phyloP scores from a whole-genome alignment of 2,113 vertebrate genomes.

The Opisthocomus hoazin region DNA sequence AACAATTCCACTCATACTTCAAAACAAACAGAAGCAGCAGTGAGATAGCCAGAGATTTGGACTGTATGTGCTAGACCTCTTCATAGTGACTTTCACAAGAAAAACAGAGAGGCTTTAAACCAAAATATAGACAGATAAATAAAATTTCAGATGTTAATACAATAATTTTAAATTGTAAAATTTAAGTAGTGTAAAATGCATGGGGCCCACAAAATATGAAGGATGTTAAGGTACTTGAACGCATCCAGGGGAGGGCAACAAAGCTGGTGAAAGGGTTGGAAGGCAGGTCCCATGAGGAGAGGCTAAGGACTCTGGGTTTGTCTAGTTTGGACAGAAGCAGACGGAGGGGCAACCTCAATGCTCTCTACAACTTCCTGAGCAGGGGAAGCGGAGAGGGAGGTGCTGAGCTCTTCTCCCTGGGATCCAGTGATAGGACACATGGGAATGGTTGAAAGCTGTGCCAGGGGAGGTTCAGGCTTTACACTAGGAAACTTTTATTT shows the following conservation, averaged over 20 bases:
- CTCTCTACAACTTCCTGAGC: not conserved
- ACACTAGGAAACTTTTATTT: not conserved
- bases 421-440: fast-evolving
- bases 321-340: not conserved
- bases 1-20: not conserved
- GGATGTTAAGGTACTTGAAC: not conserved
- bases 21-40: not conserved
- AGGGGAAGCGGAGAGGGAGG: not conserved
- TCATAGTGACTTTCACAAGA: not conserved
- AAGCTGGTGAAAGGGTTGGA: not conserved
- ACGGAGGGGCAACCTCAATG: not conserved
- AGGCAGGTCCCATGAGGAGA: not conserved
- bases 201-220: not conserved
- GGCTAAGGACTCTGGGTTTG: not conserved
- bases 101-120: not conserved
- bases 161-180: not conserved
- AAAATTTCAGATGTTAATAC: not conserved
- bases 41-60: not conserved
- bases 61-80: not conserved
- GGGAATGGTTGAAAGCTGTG: not conserved
- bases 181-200: not conserved
- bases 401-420: not conserved
- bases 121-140: not conserved
- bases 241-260: not conserved
- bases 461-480: not conserved